phyloP scores from a whole-genome alignment of 2,888 invertebrate genomes.

The Pilophorus perplexus region DNA sequence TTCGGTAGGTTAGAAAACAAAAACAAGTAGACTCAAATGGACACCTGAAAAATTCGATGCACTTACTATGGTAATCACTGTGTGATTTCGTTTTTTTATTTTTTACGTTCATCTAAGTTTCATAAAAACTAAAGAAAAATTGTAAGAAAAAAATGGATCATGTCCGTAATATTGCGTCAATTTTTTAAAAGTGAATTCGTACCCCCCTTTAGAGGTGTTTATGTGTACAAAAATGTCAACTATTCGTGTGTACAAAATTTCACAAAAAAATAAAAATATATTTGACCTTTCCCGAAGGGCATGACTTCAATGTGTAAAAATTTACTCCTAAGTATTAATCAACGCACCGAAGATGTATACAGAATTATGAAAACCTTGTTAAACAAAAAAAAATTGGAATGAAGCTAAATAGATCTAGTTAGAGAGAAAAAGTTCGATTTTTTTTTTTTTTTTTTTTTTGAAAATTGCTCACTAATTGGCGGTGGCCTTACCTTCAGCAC shows the following conservation, averaged over 20 bases:
- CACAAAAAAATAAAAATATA: background rate
- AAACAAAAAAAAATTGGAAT: constrained; percentile 6
- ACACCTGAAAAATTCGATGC: constrained; percentile 31
- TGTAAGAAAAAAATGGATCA: constrained; percentile 13
- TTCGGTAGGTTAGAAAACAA: no score
- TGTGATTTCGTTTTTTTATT: constrained; percentile 31
- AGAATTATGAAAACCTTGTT: background rate
- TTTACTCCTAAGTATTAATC: constrained; percentile 16
- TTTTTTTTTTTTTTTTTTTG: constrained; percentile 22
- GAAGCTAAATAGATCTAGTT: background rate
- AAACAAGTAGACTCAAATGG: constrained; percentile 35
- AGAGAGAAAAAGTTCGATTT: background rate
- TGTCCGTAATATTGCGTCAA: constrained; percentile 36
- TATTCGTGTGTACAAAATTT: background rate
- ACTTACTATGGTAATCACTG: constrained; percentile 39
- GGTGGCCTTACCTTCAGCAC: constrained; percentile 44
- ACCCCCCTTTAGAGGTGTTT: background rate
- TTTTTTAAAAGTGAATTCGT: constrained; percentile 7
- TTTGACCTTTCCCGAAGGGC: background rate
- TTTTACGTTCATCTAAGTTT: background rate
- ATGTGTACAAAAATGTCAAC: background rate
- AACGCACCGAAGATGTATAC: constrained; percentile 23
- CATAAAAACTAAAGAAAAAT: background rate
- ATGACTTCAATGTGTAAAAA: background rate
- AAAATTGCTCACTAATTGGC: constrained; percentile 45